phyloP scores from a whole-genome alignment of 35 echinoderm and acorn worm genomes.

The Acanthaster planci region DNA sequence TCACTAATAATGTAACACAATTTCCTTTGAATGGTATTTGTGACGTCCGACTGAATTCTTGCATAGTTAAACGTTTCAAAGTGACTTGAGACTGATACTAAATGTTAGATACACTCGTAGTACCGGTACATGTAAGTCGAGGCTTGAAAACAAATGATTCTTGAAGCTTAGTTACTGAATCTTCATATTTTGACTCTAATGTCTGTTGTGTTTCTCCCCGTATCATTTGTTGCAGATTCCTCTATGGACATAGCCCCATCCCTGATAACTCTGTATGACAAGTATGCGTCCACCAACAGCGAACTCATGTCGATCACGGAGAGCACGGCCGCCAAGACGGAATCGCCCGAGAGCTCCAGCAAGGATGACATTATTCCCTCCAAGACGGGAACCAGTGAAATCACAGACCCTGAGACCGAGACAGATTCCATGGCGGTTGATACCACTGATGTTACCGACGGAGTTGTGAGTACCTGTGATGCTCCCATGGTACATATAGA shows the following conservation, averaged over 20 bases:
- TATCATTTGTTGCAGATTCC: conserved; percentile 46
- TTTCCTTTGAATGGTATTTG: too few relatives aligned
- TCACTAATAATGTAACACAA: too few relatives aligned
- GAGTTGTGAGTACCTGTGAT: background rate
- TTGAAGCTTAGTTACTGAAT: too few relatives aligned
- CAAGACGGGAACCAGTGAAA: background rate
- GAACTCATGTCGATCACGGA: conserved; percentile 19
- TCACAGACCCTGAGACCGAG: background rate
- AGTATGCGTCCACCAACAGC: conserved; percentile 33
- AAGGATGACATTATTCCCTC: background rate
- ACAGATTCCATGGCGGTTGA: background rate
- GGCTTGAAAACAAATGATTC: too few relatives aligned
- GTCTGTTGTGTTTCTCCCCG: conserved; percentile 1
- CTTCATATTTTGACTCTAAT: background rate
- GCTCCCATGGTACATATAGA: background rate
- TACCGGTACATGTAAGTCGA: too few relatives aligned
- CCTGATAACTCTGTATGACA: conserved; percentile 66
- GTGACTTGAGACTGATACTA: too few relatives aligned
- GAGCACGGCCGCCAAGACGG: background rate
- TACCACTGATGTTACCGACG: background rate
- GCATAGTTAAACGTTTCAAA: too few relatives aligned
- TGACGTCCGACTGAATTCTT: too few relatives aligned
- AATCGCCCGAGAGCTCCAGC: background rate
- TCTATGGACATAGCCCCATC: conserved; percentile 79
- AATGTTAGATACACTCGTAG: too few relatives aligned